A percentile compares a stretch with the other conserved stretches of the same genome.
Evolutionary conservation across 1,140 invertebrate species (phyloP).

Genomic region (Periplaneta americana): DNA sequence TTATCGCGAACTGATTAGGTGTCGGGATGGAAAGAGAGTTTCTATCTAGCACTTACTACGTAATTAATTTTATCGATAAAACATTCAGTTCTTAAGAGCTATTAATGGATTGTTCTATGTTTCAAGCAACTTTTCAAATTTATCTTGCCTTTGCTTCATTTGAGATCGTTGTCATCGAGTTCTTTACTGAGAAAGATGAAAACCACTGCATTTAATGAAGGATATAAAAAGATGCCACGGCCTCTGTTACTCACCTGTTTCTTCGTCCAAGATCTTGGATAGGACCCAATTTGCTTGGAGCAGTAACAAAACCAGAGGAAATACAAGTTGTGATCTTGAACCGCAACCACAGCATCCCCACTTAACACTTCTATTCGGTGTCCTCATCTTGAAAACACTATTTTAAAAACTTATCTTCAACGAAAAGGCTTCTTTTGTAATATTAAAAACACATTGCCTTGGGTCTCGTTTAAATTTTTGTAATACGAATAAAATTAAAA

Average conservation of each 20-base stretch:
- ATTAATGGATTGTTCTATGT: too few species aligned
- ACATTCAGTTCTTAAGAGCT: too few species aligned
- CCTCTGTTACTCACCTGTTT: neutral
- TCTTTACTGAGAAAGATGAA: too few species aligned
- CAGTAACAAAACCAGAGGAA: neutral
- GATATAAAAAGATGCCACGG: too few species aligned
- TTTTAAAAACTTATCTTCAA: neutral
- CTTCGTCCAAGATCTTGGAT: neutral
- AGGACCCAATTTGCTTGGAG: neutral
- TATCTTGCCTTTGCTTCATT: too few species aligned
- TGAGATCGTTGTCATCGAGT: too few species aligned
- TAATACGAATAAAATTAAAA: neutral
- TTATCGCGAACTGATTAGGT: too few species aligned
- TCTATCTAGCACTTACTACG: too few species aligned
- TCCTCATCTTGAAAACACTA: neutral
- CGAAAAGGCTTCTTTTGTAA: neutral
- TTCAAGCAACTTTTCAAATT: too few species aligned
- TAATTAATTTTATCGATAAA: too few species aligned
- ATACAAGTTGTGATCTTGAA: neutral
- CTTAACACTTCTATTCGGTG: neutral
- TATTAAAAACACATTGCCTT: neutral
- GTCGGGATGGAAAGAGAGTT: too few species aligned
- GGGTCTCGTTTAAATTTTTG: neutral
- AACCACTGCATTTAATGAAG: neutral
- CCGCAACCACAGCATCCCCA: too few species aligned